These are phyloP conservation scores for Coleophora deauratella DNA, from an alignment of 2,888 invertebrate genomes.

Conservation along the genomic window DNA sequence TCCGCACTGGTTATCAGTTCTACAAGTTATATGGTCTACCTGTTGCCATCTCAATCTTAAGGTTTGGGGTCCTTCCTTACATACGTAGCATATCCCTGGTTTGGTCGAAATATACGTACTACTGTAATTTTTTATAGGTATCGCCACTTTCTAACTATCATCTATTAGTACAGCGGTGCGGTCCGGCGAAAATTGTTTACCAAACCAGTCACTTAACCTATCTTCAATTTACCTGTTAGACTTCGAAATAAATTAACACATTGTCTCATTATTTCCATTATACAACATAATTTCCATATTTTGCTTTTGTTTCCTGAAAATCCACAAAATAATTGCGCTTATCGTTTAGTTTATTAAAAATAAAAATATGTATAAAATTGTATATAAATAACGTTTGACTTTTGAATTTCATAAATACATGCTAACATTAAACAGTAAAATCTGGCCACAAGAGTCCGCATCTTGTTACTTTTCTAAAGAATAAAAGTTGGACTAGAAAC, in stretches of 20 bases:
- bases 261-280: constrained; percentile 18
- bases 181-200: too few relatives aligned
- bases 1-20: neutral
- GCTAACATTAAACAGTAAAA: neutral
- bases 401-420: constrained; percentile 43
- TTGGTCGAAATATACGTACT: too few relatives aligned
- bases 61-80: too few relatives aligned
- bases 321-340: constrained; percentile 35
- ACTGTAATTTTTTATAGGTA: too few relatives aligned
- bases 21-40: neutral
- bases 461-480: neutral
- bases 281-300: constrained; percentile 27
- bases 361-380: too few relatives aligned
- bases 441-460: neutral
- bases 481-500: too few relatives aligned
- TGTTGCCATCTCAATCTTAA: neutral
- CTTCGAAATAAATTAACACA: constrained; percentile 18
- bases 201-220: too few relatives aligned
- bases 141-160: too few relatives aligned
- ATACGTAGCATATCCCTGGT: too few relatives aligned
- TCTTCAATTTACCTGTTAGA: constrained; percentile 1
- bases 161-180: too few relatives aligned
- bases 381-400: constrained; percentile 41
- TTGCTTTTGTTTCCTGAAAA: constrained; percentile 14
- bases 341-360: constrained; percentile 31